Evolutionary conservation across 2,888 invertebrate genomes (phyloP).

Genomic region (Microplitis deprimator): DNA sequence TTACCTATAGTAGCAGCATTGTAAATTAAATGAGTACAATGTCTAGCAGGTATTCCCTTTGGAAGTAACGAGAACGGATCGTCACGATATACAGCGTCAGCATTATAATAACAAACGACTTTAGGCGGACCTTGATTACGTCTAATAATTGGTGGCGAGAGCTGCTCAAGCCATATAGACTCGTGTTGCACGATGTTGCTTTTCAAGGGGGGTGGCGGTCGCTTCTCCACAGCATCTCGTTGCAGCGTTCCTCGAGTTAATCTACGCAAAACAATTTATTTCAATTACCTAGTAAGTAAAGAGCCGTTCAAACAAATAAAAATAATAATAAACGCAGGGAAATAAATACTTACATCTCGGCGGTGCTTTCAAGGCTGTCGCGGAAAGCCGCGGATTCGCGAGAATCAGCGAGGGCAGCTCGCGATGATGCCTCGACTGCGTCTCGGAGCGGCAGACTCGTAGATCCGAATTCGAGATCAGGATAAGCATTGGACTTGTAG

Average conservation of each 20-base stretch:
- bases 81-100: slow-evolving; percentile 78
- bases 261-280: slow-evolving; percentile 40
- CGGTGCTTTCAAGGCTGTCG: slow-evolving; percentile 44
- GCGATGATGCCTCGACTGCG: slow-evolving; percentile 78
- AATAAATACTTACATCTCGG: slow-evolving; percentile 41
- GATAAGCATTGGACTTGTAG: neutral
- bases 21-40: slow-evolving; percentile 84
- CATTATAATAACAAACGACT: slow-evolving; percentile 81
- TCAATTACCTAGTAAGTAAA: slow-evolving; percentile 18
- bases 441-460: slow-evolving; percentile 78
- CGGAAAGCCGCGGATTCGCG: slow-evolving; percentile 44
- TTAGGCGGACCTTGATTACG: slow-evolving; percentile 55
- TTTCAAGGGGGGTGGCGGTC: slow-evolving; percentile 63
- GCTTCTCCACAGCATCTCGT: slow-evolving; percentile 80
- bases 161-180: slow-evolving; percentile 67
- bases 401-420: slow-evolving; percentile 24
- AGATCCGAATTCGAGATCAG: slow-evolving; percentile 66
- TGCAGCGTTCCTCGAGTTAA: slow-evolving; percentile 73
- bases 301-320: neutral
- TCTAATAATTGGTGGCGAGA: slow-evolving; percentile 63
- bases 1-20: slow-evolving; percentile 78
- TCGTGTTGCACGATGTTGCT: slow-evolving; percentile 58
- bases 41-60: slow-evolving; percentile 77
- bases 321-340: neutral
- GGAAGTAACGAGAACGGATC: slow-evolving; percentile 80